phyloP scores from a whole-genome alignment of 2,888 invertebrate species.

The Tethea ocularis region DNA sequence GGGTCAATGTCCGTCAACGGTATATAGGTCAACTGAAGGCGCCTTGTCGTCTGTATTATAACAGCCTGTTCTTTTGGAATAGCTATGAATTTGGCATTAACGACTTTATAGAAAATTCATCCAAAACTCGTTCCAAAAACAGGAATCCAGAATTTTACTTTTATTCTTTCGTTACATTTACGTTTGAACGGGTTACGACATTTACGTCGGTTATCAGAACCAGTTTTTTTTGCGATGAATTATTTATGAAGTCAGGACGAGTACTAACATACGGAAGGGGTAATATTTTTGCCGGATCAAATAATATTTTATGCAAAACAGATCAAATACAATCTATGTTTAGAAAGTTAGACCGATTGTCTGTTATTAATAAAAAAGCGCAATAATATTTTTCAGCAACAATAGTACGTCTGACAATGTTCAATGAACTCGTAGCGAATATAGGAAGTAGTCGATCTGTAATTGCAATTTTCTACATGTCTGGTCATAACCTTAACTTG shows the following conservation, averaged over 20 bases:
- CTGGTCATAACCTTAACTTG: conserved; percentile 51
- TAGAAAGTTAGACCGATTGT: conserved; percentile 50
- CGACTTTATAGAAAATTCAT: conserved; percentile 49
- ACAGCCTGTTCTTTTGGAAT: conserved; percentile 50
- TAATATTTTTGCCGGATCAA: conserved; percentile 50
- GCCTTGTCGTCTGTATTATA: conserved; percentile 76
- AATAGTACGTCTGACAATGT: conserved; percentile 36
- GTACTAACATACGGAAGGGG: conserved; percentile 50
- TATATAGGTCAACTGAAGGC: conserved; percentile 80
- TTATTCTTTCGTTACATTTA: conserved; percentile 42
- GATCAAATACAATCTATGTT: conserved; percentile 35
- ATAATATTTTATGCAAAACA: conserved; percentile 48
- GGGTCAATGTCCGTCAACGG: conserved; percentile 73
- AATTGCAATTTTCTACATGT: conserved; percentile 35
- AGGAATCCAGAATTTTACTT: conserved; percentile 46
- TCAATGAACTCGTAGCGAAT: conserved; percentile 26
- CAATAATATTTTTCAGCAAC: conserved; percentile 43
- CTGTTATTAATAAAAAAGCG: conserved; percentile 42
- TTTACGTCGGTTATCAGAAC: conserved; percentile 46
- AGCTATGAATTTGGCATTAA: conserved; percentile 52
- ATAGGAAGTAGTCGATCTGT: conserved; percentile 12
- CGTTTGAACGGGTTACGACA: conserved; percentile 20
- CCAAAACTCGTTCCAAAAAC: conserved; percentile 50
- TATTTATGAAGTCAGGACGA: conserved; percentile 43
- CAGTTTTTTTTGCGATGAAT: conserved; percentile 59